phyloP scores from a whole-genome alignment of 2,113 vertebrate genomes.

The Eupsittula cactorum region DNA sequence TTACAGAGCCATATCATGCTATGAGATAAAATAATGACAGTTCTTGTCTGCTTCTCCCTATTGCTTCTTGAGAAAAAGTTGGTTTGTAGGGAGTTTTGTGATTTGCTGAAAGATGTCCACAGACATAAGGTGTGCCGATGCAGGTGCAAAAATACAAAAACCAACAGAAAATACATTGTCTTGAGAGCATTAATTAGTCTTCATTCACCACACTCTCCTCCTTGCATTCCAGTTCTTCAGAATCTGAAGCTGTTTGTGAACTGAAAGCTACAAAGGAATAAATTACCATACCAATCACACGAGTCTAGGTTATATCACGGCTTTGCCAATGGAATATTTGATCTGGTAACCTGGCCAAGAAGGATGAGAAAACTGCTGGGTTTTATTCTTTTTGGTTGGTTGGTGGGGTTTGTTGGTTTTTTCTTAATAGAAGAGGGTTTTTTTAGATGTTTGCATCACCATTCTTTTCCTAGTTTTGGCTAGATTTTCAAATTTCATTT shows the following conservation, averaged over 20 bases:
- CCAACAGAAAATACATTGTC: neutral
- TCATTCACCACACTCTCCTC: neutral
- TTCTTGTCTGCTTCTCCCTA: neutral
- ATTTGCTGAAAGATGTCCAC: neutral
- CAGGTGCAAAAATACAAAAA: neutral
- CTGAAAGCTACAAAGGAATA: neutral
- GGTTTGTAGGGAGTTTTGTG: neutral
- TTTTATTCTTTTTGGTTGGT: neutral
- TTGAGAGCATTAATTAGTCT: neutral
- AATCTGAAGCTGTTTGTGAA: neutral
- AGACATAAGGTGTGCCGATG: neutral
- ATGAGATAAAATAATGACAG: neutral
- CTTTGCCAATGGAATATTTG: neutral
- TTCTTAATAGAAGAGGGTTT: accelerated
- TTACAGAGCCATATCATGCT: neutral
- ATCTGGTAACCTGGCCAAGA: neutral
- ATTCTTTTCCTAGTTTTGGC: neutral
- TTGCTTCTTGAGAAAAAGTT: neutral
- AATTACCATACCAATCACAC: neutral
- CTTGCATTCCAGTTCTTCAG: neutral
- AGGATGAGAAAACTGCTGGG: neutral
- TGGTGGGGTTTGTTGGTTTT: neutral
- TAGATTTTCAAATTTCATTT: neutral
- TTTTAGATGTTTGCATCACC: neutral
- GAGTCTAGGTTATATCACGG: neutral